Evolutionary conservation across 1,140 invertebrate species (phyloP).

Genomic region (Drosophila auraria): DNA sequence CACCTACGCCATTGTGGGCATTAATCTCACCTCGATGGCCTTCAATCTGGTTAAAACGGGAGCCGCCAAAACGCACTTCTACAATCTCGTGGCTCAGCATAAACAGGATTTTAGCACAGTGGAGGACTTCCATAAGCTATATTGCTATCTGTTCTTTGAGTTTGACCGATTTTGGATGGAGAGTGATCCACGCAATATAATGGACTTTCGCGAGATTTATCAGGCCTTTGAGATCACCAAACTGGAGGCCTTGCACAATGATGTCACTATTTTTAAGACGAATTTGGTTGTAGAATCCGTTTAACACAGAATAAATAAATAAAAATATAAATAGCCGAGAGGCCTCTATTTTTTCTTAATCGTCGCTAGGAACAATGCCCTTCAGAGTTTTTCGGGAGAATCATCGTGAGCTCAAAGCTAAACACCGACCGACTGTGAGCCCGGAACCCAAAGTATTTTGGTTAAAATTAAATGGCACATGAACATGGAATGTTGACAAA

Average conservation of each 20-base stretch:
- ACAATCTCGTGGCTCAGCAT: constrained; percentile 89
- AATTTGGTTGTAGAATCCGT: constrained; percentile 80
- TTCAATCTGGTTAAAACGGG: constrained; percentile 92
- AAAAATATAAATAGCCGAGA: background rate
- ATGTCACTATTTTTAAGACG: constrained; percentile 76
- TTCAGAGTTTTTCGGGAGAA: too few species aligned
- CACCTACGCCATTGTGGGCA: constrained; percentile 95
- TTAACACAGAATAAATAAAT: constrained; percentile 33
- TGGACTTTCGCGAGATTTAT: constrained; percentile 96
- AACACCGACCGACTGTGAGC: too few species aligned
- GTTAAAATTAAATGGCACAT: too few species aligned
- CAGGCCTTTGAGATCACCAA: constrained; percentile 91
- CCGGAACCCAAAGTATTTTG: too few species aligned
- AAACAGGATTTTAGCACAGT: constrained; percentile 88
- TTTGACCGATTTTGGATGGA: constrained; percentile 97
- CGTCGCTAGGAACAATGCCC: too few species aligned
- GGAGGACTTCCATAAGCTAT: constrained; percentile 96
- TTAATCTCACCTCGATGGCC: constrained; percentile 97
- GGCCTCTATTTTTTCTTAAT: too few species aligned
- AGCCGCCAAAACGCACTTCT: constrained; percentile 96
- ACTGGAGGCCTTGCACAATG: constrained; percentile 72
- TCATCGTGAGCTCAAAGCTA: too few species aligned
- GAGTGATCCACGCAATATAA: constrained; percentile 95
- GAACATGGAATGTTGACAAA: too few species aligned
- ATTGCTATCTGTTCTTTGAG: constrained; percentile 96